A percentile compares a stretch with the other conserved stretches of the same genome.
These are phyloP conservation scores for Sphaerophoria rueppellii DNA, from an alignment of 2,888 invertebrate genomes.

Conservation along the genomic window DNA sequence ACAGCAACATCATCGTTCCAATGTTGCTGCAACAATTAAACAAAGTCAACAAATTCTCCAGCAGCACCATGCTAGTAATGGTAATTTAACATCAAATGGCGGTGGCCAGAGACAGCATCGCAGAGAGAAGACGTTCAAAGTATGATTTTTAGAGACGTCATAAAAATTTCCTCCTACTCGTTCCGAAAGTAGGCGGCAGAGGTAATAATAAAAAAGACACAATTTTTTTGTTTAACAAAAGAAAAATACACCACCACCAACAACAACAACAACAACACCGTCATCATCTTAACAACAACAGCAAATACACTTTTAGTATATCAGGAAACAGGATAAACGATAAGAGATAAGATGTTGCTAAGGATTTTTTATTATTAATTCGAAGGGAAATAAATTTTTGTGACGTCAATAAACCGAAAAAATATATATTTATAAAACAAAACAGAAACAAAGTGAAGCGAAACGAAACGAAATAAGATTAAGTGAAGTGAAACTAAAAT, in stretches of 20 bases:
- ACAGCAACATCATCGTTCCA: slow-evolving; percentile 78
- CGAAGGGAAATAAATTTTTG: slow-evolving; percentile 81
- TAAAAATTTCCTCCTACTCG: slow-evolving; percentile 80
- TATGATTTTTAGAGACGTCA: slow-evolving; percentile 83
- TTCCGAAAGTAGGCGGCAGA: slow-evolving; percentile 55
- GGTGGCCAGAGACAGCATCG: slow-evolving; percentile 78
- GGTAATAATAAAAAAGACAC: slow-evolving; percentile 71
- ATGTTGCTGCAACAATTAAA: slow-evolving; percentile 74
- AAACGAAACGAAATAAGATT: slow-evolving; percentile 50
- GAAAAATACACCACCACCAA: too few species aligned
- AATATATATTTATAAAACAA: slow-evolving; percentile 8
- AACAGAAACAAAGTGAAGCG: slow-evolving; percentile 54
- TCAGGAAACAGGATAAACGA: slow-evolving; percentile 43
- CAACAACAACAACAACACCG: slow-evolving; percentile 40
- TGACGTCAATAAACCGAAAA: slow-evolving; percentile 81
- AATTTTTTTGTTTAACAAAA: slow-evolving; percentile 19
- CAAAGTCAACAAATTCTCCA: slow-evolving; percentile 69
- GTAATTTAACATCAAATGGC: slow-evolving; percentile 71
- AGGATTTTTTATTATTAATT: slow-evolving; percentile 80
- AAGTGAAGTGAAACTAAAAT: slow-evolving; percentile 59
- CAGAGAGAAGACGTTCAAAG: slow-evolving; percentile 82
- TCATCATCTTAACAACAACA: neutral
- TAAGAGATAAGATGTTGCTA: slow-evolving; percentile 59
- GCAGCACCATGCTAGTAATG: slow-evolving; percentile 66
- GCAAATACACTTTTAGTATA: slow-evolving; percentile 41